Evolutionary conservation across 1,140 invertebrate species (phyloP).

Genomic region (Bombus fervidus): DNA sequence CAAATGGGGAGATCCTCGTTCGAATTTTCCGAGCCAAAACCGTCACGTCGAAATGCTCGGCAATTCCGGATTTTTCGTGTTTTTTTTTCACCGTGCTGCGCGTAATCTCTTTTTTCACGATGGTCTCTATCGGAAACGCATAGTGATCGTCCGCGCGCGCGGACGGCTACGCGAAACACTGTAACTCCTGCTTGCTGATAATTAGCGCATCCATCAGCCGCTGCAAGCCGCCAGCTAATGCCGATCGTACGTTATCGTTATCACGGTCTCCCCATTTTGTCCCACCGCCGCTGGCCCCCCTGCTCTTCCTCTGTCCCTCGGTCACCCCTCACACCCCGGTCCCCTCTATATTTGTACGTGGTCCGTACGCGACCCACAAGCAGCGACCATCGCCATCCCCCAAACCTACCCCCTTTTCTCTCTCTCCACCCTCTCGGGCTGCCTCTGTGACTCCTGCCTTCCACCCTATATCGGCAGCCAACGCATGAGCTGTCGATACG

Average conservation of each 20-base stretch:
- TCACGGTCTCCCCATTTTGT: conserved; percentile 77
- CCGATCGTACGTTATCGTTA: conserved; percentile 83
- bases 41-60: neutral
- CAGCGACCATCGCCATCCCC: conserved; percentile 31
- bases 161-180: conserved; percentile 72
- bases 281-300: conserved; percentile 45
- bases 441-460: conserved; percentile 5
- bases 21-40: conserved; percentile 14
- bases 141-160: conserved; percentile 50
- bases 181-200: conserved; percentile 83
- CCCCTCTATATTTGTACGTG: conserved; percentile 70
- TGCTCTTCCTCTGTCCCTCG: neutral
- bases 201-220: conserved; percentile 83
- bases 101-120: conserved; percentile 57
- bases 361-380: conserved; percentile 70
- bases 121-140: conserved; percentile 64
- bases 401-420: conserved; percentile 4
- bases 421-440: conserved; percentile 17
- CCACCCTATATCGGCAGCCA: conserved; percentile 69
- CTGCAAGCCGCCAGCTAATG: conserved; percentile 82
- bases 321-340: conserved; percentile 13
- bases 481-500: conserved; percentile 80
- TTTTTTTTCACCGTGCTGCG: conserved; percentile 21
- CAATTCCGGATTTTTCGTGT: conserved; percentile 18
- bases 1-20: neutral